Conservation (phyloP, 2,113 vertebrate species). For the Rhinolophus ferrumequinum region DNA sequence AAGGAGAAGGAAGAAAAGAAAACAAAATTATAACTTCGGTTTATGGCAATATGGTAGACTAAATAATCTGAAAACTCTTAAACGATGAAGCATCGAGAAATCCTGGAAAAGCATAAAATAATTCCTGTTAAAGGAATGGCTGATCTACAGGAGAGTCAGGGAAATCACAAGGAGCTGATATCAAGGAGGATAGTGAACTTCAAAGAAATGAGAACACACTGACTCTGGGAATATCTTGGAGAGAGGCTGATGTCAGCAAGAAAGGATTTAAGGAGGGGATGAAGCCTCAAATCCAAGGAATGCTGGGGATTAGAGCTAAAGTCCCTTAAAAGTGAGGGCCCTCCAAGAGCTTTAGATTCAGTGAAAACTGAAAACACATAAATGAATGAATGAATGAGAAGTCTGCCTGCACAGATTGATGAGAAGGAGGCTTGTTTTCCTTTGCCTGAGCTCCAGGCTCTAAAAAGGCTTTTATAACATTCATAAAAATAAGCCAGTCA, state of each 20-base stretch:
- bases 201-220: not conserved
- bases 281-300: not conserved
- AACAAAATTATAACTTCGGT: not conserved
- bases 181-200: not conserved
- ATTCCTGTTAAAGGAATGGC: not conserved
- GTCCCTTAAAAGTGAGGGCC: not conserved
- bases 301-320: not conserved
- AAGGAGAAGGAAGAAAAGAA: not conserved
- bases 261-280: not conserved
- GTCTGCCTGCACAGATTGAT: not conserved
- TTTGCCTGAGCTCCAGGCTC: not conserved
- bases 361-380: not conserved
- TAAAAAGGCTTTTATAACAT: not conserved
- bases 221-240: not conserved
- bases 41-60: not conserved
- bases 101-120: not conserved
- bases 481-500: not conserved
- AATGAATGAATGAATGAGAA: not conserved
- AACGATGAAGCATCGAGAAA: not conserved
- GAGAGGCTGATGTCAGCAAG: not conserved
- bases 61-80: not conserved
- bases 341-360: not conserved
- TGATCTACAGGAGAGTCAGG: not conserved
- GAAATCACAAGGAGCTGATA: not conserved
- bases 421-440: not conserved